Evolutionary conservation across 2,888 invertebrate species (phyloP), one percentile per base, ranked within the genome.

Genomic region (Lithophane ornitopus): DNA sequence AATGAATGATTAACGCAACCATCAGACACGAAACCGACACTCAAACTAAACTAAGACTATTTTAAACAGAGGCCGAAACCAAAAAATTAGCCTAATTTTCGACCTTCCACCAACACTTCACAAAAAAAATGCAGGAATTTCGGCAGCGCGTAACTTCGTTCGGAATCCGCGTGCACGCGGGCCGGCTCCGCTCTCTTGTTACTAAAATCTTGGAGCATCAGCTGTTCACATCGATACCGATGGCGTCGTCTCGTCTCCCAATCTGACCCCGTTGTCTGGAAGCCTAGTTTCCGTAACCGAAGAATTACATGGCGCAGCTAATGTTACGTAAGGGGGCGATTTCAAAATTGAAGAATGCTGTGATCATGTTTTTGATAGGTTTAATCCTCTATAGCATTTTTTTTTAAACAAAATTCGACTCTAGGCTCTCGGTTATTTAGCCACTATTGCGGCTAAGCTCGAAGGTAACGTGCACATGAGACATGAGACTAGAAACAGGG

Each of bases 231-330:
- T 96, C 96, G 94, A 96, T 96, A 96, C 85, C 92, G 85, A 80
- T 91, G 96, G 96, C 96, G 96, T 91, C 96, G 94, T 91, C 94
- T 93, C 89, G 96, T 95, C 96, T 96, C 90, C 90, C 88, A 88
- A 88, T 89, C 89, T 94, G 95, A 95, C 95, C 96, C 91, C 94
- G 92, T 93, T 95, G 94, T 94, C 92, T 91, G 85, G 87, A 91
- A 90, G 89, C 92, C 94, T 91, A 91, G 87, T 90, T 89, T 89
- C 84, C 81, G 79, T 65, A 78, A 63, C 78, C 74, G 75, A 72
- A 70, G 81, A 86, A 61, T 79, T 79, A 82, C 78, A 78, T 79
- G 74, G 78, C 85, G 84, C 78, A 39, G 74, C n/a, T 46, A 65
- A 56, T 66, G 77, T 83, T 83, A 85, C 68, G 68, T 71, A 83